A percentile compares a stretch with the other conserved stretches of the same genome.
These are phyloP conservation scores for Sebastes itinus DNA, from an alignment of 2,797 vertebrate genomes.

Conservation along the genomic window DNA sequence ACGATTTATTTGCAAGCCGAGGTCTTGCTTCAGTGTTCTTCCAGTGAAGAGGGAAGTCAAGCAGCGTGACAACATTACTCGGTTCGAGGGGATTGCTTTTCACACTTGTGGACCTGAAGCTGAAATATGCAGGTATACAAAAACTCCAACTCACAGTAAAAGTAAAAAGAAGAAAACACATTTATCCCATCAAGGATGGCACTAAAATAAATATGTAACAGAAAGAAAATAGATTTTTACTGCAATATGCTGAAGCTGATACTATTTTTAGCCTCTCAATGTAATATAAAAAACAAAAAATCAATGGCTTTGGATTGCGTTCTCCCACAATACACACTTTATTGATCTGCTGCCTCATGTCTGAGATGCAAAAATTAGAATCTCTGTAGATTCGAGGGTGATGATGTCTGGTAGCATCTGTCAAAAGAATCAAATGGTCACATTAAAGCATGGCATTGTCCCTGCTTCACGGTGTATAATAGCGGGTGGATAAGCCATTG, in stretches of 20 bases:
- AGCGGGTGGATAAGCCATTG: conserved; percentile 27
- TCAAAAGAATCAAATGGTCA: conserved; percentile 25
- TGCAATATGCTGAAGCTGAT: neutral
- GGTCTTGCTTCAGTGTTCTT: conserved; percentile 31
- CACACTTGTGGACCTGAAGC: conserved; percentile 17
- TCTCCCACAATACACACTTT: neutral
- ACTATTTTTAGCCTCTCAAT: conserved; percentile 44
- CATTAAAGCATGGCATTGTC: conserved; percentile 28
- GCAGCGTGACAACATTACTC: conserved; percentile 53
- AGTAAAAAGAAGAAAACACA: neutral
- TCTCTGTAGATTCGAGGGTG: neutral
- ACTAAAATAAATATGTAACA: neutral
- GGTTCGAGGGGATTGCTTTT: conserved; percentile 44
- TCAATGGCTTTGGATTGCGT: conserved; percentile 38
- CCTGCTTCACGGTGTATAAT: neutral
- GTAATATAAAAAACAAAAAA: conserved; percentile 17
- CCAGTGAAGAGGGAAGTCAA: conserved; percentile 44
- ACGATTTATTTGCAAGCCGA: conserved; percentile 29
- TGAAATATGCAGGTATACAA: conserved; percentile 43
- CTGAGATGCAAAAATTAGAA: conserved; percentile 13
- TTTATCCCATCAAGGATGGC: neutral
- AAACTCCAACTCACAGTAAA: neutral
- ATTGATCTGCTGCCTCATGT: conserved; percentile 31
- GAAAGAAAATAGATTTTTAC: neutral
- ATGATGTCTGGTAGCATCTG: conserved; percentile 1